Conservation (phyloP, 2,113 vertebrate species). For the Mirza zaza region DNA sequence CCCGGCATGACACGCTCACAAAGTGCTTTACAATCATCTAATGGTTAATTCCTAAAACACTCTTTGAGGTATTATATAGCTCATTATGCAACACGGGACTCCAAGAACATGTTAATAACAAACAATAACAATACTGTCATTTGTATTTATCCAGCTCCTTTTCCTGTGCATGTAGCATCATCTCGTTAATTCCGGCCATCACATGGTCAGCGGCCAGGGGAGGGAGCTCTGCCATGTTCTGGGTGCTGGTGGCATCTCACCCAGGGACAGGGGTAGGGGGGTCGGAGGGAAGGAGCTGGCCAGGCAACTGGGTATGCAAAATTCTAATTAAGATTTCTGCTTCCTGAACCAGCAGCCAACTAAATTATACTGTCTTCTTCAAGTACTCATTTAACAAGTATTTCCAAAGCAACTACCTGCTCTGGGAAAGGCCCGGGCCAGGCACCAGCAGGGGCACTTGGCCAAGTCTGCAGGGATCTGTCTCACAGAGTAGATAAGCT, state of each 20-base stretch:
- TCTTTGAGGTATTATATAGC: constrained; percentile 1
- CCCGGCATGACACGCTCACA: not conserved
- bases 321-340: constrained; percentile 40
- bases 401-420: constrained; percentile 5
- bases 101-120: constrained; percentile 16
- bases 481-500: not conserved
- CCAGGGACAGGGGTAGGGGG: not conserved
- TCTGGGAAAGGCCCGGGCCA: not conserved
- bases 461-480: not conserved
- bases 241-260: not conserved
- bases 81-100: constrained; percentile 8
- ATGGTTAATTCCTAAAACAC: constrained; percentile 30
- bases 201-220: not conserved
- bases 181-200: not conserved
- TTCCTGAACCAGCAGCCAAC: constrained; percentile 18
- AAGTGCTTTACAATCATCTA: not conserved
- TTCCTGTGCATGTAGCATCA: not conserved
- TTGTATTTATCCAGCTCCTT: constrained; percentile 9
- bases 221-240: not conserved
- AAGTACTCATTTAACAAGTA: constrained; percentile 9
- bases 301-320: constrained; percentile 32
- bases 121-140: not conserved
- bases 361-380: constrained; percentile 50
- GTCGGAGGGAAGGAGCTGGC: not conserved
- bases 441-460: not conserved